Base-by-base conservation (phyloP, 2,888 invertebrate genomes). In the Callinectes sapidus region DNA sequence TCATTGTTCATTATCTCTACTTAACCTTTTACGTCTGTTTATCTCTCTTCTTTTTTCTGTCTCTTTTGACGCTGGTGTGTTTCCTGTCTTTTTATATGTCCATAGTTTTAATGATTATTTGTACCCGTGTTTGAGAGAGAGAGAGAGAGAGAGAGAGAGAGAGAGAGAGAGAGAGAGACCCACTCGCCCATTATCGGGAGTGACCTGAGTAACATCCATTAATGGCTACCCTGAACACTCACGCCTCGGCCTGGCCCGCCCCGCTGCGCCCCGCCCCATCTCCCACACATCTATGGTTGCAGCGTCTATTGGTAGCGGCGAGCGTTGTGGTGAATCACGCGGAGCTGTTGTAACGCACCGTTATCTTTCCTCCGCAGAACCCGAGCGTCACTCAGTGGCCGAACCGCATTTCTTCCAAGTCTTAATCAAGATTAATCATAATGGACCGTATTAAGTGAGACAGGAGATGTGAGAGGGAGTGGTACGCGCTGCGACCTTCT, bases 101-200 rank as follows among this genome's bases (percentile, higher is more conserved):
- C 39, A 32, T 28, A 0, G 14, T 23, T 39, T 18, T 39, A 6
- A 13, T 35, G 89, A 39, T 13, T 61, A 48, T 48, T 42, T 48
- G 10, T 48, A 48, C 48, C 10, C 48, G 10, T n/a, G 32, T 1
- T 28, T 10, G 16, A 66, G 42, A 90, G 90, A 66, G 42, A 90
- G 42, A 66, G 90, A 90, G 8, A 48, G 32, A 28, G 16, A 88
- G 3, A 88, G 35, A 88, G 39, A 39, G 39, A 28, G 48, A 28
- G 89, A n/a, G 90, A 71, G 90, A 71, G 48, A 39, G 77, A 71
- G 90, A 71, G 77, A 71, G 77, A 39, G 77, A 77, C 61, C 16
- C 61, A 18, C 61, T 18, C 61, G 18, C 61, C 61, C 61, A 61
- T 61, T 61, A 61, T 61, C 61, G 48, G 39, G 77, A 90, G 42